Conservation (phyloP, 2,797 vertebrate species). For the Chloroceryle inda region DNA sequence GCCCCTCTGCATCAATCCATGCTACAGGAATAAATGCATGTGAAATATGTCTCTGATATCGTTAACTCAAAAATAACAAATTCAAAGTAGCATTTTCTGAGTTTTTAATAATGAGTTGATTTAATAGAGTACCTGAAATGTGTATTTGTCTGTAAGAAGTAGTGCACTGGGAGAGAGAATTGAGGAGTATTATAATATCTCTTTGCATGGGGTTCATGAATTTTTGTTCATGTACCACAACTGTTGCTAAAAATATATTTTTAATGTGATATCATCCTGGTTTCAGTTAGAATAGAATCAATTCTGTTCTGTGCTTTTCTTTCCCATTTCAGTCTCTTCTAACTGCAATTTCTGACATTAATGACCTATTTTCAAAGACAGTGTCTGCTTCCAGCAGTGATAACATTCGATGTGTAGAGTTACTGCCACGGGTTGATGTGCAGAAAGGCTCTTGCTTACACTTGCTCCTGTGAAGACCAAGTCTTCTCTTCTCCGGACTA, state of each 20-base stretch:
- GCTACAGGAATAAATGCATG: not conserved
- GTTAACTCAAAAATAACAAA: not conserved
- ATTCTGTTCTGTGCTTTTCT: not conserved
- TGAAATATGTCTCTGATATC: not conserved
- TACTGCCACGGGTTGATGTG: not conserved
- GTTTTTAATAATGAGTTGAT: not conserved
- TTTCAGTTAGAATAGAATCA: not conserved
- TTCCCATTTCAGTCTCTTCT: not conserved
- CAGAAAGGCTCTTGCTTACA: not conserved
- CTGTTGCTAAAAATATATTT: not conserved
- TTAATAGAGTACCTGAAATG: not conserved
- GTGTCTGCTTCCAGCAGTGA: not conserved
- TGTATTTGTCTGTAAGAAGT: not conserved
- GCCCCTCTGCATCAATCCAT: not conserved
- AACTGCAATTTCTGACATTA: not conserved
- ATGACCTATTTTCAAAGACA: not conserved
- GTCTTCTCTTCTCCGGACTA: no score
- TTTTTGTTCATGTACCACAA: not conserved
- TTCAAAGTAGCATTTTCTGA: not conserved
- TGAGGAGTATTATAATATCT: not conserved
- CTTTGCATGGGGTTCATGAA: not conserved
- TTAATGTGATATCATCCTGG: not conserved
- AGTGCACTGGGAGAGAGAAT: not conserved
- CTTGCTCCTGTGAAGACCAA: not conserved
- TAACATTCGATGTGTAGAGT: not conserved